Evolutionary conservation across 2,113 vertebrate genomes (phyloP).

Genomic region (Myiagra hebetior): DNA sequence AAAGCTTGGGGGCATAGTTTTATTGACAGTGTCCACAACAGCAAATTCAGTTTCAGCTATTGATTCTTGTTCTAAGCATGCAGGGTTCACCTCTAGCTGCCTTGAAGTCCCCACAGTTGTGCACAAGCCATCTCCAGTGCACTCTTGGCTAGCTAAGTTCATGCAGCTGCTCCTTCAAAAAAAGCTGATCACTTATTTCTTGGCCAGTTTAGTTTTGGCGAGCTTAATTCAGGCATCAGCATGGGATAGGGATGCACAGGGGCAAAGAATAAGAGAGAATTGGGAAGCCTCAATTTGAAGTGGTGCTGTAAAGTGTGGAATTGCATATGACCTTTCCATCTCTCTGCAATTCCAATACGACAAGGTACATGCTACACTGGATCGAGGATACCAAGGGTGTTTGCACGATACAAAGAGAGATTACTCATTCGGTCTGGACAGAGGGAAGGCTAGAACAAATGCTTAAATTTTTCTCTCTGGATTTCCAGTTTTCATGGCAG

Average conservation of each 20-base stretch:
- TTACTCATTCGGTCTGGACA: background rate
- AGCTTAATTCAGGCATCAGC: background rate
- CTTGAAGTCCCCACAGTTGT: background rate
- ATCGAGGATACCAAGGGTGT: background rate
- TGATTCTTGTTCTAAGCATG: background rate
- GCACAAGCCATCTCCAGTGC: background rate
- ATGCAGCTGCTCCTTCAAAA: background rate
- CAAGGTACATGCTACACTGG: background rate
- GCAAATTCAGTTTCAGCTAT: background rate
- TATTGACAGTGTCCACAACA: background rate
- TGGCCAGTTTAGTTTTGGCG: accelerated
- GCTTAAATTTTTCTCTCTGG: background rate
- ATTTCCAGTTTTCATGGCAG: background rate
- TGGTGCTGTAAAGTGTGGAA: background rate
- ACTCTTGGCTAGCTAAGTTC: background rate
- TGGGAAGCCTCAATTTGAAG: background rate
- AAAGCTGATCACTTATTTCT: background rate
- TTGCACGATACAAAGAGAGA: background rate
- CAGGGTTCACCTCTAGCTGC: background rate
- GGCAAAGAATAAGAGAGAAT: background rate
- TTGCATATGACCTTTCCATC: background rate
- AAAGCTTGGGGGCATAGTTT: background rate
- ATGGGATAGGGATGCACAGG: background rate
- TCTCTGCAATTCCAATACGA: background rate
- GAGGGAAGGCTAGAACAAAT: background rate